Percentiles rank a stretch among this genome's conserved stretches.
phyloP scores from a whole-genome alignment of 2,888 invertebrate genomes.

The Pseudanteris insignis region DNA sequence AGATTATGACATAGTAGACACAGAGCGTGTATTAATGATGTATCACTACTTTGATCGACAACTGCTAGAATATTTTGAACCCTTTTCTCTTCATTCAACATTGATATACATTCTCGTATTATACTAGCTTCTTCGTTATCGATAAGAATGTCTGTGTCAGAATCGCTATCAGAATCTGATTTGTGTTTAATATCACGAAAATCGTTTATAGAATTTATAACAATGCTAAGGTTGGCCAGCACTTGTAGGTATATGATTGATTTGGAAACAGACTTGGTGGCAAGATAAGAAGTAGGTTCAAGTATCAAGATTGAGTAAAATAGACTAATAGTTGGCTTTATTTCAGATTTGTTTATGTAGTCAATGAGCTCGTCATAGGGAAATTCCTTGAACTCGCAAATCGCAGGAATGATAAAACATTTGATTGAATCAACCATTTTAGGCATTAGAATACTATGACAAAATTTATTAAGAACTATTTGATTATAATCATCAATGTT shows the following conservation, averaged over 20 bases:
- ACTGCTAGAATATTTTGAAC: constrained; percentile 69
- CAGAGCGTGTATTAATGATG: constrained; percentile 73
- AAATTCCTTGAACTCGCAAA: constrained; percentile 68
- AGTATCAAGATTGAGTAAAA: constrained; percentile 76
- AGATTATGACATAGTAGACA: constrained; percentile 86
- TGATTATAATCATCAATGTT: constrained; percentile 67
- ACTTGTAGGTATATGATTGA: constrained; percentile 68
- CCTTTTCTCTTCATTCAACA: constrained; percentile 74
- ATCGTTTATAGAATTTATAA: constrained; percentile 66
- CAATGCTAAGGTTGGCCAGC: constrained; percentile 68
- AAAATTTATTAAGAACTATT: constrained; percentile 70
- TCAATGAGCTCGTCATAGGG: constrained; percentile 69
- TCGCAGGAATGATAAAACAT: constrained; percentile 76
- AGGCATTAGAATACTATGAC: constrained; percentile 74
- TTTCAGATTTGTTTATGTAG: constrained; percentile 63
- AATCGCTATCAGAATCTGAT: constrained; percentile 70
- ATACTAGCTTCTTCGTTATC: constrained; percentile 69
- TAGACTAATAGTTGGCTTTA: constrained; percentile 72
- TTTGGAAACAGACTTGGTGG: constrained; percentile 42
- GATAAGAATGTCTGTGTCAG: constrained; percentile 70
- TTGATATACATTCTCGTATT: constrained; percentile 71
- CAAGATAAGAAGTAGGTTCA: constrained; percentile 72
- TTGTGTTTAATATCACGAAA: constrained; percentile 68
- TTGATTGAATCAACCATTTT: constrained; percentile 76
- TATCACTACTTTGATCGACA: constrained; percentile 68